phyloP scores from a whole-genome alignment of 2,888 invertebrate species.

The Anaspis maculata region DNA sequence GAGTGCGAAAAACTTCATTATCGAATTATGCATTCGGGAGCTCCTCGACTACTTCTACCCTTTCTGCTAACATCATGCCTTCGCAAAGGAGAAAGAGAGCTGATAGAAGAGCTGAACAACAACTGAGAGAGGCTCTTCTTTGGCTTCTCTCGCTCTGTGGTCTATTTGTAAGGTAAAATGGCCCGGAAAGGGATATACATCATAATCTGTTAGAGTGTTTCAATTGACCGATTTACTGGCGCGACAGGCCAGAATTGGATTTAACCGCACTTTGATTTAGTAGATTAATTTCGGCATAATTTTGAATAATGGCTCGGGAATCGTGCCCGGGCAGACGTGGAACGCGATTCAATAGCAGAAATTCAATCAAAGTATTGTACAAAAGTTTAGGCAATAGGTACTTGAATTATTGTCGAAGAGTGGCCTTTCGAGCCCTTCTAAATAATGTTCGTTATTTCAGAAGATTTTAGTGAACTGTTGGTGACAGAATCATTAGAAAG shows the following conservation, averaged over 20 bases:
- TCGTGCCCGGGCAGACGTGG: constrained; percentile 17
- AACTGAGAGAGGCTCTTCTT: too few relatives aligned
- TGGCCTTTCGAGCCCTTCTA: too few relatives aligned
- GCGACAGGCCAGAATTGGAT: constrained; percentile 30
- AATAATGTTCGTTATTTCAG: too few relatives aligned
- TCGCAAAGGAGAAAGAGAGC: constrained; percentile 8
- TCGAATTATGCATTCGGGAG: constrained; percentile 3
- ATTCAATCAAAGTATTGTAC: constrained; percentile 10
- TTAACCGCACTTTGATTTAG: constrained; percentile 33
- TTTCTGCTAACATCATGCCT: constrained; percentile 8
- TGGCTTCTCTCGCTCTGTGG: too few relatives aligned
- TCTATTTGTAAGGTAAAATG: constrained; percentile 16
- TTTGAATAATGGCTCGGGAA: constrained; percentile 30
- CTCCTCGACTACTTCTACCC: constrained; percentile 9
- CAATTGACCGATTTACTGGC: constrained; percentile 31
- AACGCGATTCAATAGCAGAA: constrained; percentile 13
- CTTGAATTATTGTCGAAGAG: too few relatives aligned
- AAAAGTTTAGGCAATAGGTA: too few relatives aligned
- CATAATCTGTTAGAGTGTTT: constrained; percentile 27
- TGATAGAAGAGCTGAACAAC: too few relatives aligned
- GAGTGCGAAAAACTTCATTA: constrained; percentile 4
- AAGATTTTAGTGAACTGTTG: too few relatives aligned
- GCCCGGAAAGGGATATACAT: constrained; percentile 23
- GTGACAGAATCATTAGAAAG: too few relatives aligned
- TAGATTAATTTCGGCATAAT: constrained; percentile 34